phyloP scores from a whole-genome alignment of 1,140 invertebrate species.

The Notospermus geniculatus region DNA sequence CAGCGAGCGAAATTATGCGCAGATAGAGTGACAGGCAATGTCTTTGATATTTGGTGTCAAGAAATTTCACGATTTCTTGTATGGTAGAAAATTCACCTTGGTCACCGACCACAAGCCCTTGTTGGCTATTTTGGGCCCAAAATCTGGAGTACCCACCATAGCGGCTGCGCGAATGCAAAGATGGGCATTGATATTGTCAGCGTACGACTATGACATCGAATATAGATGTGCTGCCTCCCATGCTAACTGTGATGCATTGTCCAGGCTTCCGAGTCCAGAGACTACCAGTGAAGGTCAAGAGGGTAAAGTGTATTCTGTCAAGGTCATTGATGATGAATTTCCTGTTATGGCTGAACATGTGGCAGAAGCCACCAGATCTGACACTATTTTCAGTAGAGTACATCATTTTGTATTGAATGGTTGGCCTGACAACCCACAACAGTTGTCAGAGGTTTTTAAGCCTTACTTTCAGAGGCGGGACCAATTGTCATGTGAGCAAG shows the following conservation, averaged over 20 bases:
- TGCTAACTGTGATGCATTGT: background rate
- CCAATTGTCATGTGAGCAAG: slow-evolving; percentile 25
- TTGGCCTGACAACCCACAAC: background rate
- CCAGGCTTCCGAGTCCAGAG: slow-evolving; percentile 3
- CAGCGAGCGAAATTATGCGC: slow-evolving; percentile 55
- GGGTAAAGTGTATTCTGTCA: background rate
- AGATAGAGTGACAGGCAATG: slow-evolving; percentile 61
- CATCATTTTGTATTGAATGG: background rate
- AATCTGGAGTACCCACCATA: background rate
- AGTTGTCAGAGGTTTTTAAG: slow-evolving; percentile 17
- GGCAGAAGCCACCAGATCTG: background rate
- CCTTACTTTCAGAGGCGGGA: background rate
- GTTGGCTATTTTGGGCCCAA: slow-evolving; percentile 1
- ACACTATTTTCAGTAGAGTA: background rate
- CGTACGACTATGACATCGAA: background rate
- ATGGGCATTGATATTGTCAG: background rate
- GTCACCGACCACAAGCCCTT: slow-evolving; percentile 53
- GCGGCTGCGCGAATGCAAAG: background rate
- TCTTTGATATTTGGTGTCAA: slow-evolving; percentile 59
- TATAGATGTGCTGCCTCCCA: background rate
- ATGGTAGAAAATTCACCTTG: slow-evolving; percentile 45
- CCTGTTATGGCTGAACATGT: background rate
- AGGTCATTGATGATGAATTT: background rate
- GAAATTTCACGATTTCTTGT: slow-evolving; percentile 60
- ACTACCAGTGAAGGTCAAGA: background rate